phyloP scores from a whole-genome alignment of 2,797 vertebrate genomes.

The Sus cebifrons region DNA sequence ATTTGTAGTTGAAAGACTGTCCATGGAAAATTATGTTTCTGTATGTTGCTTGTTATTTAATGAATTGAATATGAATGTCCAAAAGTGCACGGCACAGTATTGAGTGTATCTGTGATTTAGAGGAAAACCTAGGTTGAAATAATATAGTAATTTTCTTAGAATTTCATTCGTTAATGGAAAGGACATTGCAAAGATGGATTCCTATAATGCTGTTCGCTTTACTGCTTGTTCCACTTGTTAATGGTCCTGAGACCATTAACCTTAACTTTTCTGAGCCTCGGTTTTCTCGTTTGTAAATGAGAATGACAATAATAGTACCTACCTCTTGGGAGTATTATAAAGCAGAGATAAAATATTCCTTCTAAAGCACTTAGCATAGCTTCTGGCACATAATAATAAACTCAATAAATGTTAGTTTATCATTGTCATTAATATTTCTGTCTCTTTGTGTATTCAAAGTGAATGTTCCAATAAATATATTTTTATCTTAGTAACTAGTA shows the following conservation, averaged over 20 bases:
- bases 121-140: not conserved
- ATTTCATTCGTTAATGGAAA: constrained; percentile 60
- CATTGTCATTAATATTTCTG: constrained; percentile 11
- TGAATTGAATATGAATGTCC: not conserved
- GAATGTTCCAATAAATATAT: constrained; percentile 31
- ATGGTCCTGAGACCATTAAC: not conserved
- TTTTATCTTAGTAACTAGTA: constrained; percentile 4
- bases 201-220: not conserved
- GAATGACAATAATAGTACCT: not conserved
- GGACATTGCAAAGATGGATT: constrained; percentile 1
- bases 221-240: not conserved
- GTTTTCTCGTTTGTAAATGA: not conserved
- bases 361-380: not conserved
- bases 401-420: not conserved
- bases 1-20: constrained; percentile 19
- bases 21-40: not conserved
- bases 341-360: constrained; percentile 3
- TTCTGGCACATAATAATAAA: not conserved
- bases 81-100: not conserved
- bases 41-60: not conserved
- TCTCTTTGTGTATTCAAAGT: constrained; percentile 47
- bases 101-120: not conserved
- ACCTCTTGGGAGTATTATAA: constrained; percentile 14
- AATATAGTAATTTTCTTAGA: not conserved
- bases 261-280: not conserved